phyloP scores from a whole-genome alignment of 2,888 invertebrate species.

The Stenodema calcarata region DNA sequence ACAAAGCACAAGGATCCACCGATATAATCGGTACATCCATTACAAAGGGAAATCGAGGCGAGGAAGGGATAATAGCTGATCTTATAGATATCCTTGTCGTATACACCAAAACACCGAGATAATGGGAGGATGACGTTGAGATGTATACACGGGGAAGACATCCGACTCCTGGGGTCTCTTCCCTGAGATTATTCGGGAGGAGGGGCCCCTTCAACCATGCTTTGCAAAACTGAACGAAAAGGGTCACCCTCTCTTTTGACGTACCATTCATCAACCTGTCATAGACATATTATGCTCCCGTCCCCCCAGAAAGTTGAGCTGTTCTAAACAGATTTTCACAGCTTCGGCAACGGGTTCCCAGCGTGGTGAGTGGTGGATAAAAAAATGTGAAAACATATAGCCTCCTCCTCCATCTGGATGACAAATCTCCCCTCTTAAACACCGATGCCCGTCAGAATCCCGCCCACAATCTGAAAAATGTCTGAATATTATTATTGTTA shows the following conservation, averaged over 20 bases:
- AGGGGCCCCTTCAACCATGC: not conserved
- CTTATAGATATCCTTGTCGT: not conserved
- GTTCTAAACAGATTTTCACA: constrained; percentile 25
- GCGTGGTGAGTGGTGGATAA: not conserved
- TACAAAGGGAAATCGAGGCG: not conserved
- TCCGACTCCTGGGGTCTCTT: not conserved
- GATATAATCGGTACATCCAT: not conserved
- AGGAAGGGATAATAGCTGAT: not conserved
- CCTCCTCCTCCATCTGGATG: not conserved
- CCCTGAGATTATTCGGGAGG: not conserved
- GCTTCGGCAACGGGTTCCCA: not conserved
- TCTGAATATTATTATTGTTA: not conserved
- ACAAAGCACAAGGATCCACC: not conserved
- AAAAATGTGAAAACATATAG: not conserved
- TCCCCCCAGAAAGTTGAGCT: constrained; percentile 5
- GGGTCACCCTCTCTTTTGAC: not conserved
- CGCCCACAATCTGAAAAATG: not conserved
- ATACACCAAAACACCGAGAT: not conserved
- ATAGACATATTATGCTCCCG: constrained; percentile 26
- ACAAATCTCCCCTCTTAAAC: not conserved
- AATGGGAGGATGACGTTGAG: not conserved
- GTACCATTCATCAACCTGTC: constrained; percentile 33
- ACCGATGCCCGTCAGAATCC: not conserved
- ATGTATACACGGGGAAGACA: not conserved
- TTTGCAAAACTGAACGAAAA: not conserved